Conservation (phyloP, 2,797 vertebrate genomes). For the Anguilla megastoma region DNA sequence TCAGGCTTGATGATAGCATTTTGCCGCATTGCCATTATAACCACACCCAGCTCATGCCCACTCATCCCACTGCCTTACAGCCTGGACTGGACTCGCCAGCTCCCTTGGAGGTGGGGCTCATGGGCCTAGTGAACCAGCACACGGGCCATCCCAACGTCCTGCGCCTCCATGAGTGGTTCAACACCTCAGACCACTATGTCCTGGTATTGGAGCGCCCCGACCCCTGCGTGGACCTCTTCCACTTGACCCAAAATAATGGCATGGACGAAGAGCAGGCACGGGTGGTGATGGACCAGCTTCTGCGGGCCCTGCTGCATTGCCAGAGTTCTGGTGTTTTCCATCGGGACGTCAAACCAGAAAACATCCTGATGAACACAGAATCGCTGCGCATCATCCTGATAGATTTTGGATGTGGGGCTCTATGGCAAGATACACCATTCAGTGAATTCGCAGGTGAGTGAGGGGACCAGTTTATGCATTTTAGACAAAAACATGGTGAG, state of each 20-base stretch:
- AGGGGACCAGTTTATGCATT: not conserved
- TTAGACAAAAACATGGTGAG: no score
- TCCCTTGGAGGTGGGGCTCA: slow-evolving; percentile 37
- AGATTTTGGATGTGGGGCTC: slow-evolving; percentile 49
- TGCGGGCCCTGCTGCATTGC: slow-evolving; percentile 41
- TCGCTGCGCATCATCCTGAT: slow-evolving; percentile 36
- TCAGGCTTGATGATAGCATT: not conserved
- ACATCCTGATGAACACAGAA: slow-evolving; percentile 42
- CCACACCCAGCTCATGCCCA: slow-evolving; percentile 13
- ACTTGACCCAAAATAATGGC: not conserved
- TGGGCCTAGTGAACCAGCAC: slow-evolving; percentile 24
- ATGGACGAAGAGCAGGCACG: slow-evolving; percentile 29
- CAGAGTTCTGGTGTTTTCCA: slow-evolving; percentile 33
- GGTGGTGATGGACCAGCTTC: slow-evolving; percentile 35
- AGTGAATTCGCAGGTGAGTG: slow-evolving; percentile 36
- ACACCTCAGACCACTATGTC: slow-evolving; percentile 15
- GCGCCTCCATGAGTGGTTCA: slow-evolving; percentile 38
- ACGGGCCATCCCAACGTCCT: slow-evolving; percentile 33
- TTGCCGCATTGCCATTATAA: not conserved
- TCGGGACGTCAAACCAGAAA: slow-evolving; percentile 42
- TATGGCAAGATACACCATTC: slow-evolving; percentile 30
- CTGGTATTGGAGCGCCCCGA: slow-evolving; percentile 39
- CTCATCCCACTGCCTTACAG: not conserved
- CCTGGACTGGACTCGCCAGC: not conserved
- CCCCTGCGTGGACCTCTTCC: slow-evolving; percentile 40